Conservation (phyloP, 2,113 vertebrate genomes). For the Tretioscincus oriximinensis region DNA sequence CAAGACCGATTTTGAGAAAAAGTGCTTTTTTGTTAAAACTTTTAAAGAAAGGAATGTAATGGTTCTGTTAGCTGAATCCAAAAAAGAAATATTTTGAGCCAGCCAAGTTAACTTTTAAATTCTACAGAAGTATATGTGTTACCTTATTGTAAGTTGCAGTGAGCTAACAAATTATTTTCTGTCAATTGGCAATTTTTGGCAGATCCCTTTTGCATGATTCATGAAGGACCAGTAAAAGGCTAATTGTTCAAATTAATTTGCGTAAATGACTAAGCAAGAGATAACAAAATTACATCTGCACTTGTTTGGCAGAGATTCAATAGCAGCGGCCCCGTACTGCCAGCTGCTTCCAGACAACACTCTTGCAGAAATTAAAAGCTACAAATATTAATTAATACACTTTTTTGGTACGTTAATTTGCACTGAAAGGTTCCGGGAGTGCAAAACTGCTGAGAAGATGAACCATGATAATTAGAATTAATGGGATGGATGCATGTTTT, state of each 20-base stretch:
- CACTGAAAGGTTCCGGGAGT: constrained; percentile 86
- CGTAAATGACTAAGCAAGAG: constrained; percentile 96
- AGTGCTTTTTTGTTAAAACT: neutral
- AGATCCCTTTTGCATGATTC: constrained; percentile 90
- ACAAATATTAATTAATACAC: constrained; percentile 97
- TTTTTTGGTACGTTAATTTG: constrained; percentile 94
- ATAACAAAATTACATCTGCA: constrained; percentile 99
- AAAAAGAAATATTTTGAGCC: constrained; percentile 7
- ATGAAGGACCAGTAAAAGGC: constrained; percentile 93
- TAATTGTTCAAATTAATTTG: constrained; percentile 99
- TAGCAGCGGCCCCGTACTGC: constrained; percentile 83
- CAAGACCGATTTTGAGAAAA: neutral
- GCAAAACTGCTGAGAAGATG: constrained; percentile 85
- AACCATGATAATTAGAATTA: constrained; percentile 92
- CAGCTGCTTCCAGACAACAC: constrained; percentile 93
- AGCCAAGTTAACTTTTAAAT: constrained; percentile 18
- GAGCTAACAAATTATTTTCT: constrained; percentile 81
- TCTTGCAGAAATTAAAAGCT: constrained; percentile 94
- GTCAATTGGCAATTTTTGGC: constrained; percentile 84
- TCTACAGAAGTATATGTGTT: constrained; percentile 29
- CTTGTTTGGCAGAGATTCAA: constrained; percentile 95
- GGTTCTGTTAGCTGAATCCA: neutral
- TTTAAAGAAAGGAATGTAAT: neutral
- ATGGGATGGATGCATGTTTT: constrained; percentile 86
- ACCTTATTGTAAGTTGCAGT: constrained; percentile 70